Evolutionary conservation across 2,797 vertebrate genomes (phyloP).

Genomic region (Gymnopithys bicolor): DNA sequence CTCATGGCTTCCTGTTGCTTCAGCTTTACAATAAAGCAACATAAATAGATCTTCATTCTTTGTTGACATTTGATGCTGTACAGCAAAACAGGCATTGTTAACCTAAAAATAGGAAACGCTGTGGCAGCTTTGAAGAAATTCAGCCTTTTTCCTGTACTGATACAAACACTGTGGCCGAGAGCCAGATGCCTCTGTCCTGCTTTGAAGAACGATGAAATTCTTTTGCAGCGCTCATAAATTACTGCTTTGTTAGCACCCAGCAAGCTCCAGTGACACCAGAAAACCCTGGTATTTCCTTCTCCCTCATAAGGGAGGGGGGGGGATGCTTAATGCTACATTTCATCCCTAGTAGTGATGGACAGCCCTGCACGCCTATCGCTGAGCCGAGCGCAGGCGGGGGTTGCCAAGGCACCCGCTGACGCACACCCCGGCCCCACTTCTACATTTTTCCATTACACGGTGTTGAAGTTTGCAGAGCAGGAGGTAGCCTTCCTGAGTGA

Average conservation of each 20-base stretch:
- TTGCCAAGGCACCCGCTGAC: conserved; percentile 52
- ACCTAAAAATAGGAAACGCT: conserved; percentile 9
- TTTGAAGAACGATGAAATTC: conserved; percentile 40
- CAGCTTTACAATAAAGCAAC: conserved; percentile 59
- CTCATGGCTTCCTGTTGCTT: conserved; percentile 50
- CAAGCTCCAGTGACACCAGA: neutral
- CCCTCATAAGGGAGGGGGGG: neutral
- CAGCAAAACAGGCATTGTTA: conserved; percentile 48
- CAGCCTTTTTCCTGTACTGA: conserved; percentile 31
- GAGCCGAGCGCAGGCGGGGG: conserved; percentile 1
- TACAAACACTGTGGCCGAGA: neutral
- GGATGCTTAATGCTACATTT: neutral
- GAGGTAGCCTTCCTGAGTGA: conserved; percentile 39
- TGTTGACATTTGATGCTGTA: conserved; percentile 6
- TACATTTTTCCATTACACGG: conserved; percentile 71
- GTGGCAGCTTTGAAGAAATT: conserved; percentile 34
- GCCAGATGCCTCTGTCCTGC: conserved; percentile 19
- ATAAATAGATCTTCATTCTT: conserved; percentile 46
- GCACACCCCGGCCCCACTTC: conserved; percentile 54
- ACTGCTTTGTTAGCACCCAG: neutral
- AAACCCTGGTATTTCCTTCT: conserved; percentile 56
- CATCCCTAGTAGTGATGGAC: neutral
- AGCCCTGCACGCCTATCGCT: neutral
- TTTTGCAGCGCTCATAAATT: neutral
- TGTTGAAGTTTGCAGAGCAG: conserved; percentile 34